Evolutionary conservation across 2,888 invertebrate genomes (phyloP).

Genomic region (Coelogynopora nodosa): DNA sequence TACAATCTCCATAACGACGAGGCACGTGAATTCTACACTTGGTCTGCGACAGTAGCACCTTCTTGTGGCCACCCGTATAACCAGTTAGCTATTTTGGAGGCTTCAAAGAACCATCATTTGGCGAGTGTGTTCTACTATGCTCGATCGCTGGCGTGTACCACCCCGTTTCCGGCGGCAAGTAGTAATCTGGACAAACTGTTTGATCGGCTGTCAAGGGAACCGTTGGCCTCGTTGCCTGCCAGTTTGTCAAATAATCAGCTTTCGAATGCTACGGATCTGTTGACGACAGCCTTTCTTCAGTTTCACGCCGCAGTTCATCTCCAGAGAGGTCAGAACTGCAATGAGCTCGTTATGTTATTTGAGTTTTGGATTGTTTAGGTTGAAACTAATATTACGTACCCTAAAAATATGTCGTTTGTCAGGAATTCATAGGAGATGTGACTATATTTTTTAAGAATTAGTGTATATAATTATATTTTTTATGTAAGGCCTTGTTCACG

Average conservation of each 20-base stretch:
- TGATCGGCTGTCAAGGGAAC: conserved; percentile 56
- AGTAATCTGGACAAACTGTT: conserved; percentile 75
- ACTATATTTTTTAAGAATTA: too few relatives aligned
- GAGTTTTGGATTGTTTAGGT: background rate
- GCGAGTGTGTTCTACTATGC: conserved; percentile 81
- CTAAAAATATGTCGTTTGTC: too few relatives aligned
- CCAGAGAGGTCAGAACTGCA: background rate
- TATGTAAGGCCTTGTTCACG: too few relatives aligned
- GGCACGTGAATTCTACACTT: conserved; percentile 75
- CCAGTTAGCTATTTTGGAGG: conserved; percentile 76
- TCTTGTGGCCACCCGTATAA: conserved; percentile 79
- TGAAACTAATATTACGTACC: too few relatives aligned
- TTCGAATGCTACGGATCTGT: background rate
- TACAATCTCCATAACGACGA: conserved; percentile 76
- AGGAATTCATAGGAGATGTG: too few relatives aligned
- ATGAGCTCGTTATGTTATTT: background rate
- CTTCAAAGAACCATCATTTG: conserved; percentile 74
- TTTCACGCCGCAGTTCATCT: conserved; percentile 7
- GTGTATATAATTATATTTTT: too few relatives aligned
- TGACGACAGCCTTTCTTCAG: background rate
- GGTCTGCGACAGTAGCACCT: conserved; percentile 61
- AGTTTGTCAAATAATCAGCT: background rate
- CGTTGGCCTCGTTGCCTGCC: background rate
- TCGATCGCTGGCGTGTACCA: conserved; percentile 75
- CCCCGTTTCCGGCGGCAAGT: conserved; percentile 78